Evolutionary conservation across 2,888 invertebrate genomes (phyloP).

Genomic region (Lypha dubia): DNA sequence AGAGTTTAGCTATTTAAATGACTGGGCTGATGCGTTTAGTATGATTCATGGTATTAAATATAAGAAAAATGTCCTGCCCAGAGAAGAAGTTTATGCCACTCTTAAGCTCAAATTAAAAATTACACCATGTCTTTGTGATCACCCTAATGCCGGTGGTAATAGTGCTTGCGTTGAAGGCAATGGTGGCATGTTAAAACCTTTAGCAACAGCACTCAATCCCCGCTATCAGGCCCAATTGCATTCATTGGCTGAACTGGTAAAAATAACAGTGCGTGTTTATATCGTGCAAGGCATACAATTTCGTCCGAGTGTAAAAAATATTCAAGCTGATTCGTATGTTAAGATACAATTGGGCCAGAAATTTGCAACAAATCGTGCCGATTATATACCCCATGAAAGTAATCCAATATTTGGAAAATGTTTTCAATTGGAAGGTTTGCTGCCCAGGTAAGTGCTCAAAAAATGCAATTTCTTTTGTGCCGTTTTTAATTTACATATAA

Average conservation of each 20-base stretch:
- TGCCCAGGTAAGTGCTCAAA: slow-evolving; percentile 75
- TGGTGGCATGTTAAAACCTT: slow-evolving; percentile 73
- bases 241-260: slow-evolving; percentile 74
- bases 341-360: slow-evolving; percentile 88
- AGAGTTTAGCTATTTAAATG: slow-evolving; percentile 87
- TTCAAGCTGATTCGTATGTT: slow-evolving; percentile 91
- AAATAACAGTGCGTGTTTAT: slow-evolving; percentile 88
- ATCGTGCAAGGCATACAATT: slow-evolving; percentile 89
- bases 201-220: slow-evolving; percentile 75
- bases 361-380: slow-evolving; percentile 87
- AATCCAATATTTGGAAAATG: slow-evolving; percentile 93
- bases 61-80: slow-evolving; percentile 78
- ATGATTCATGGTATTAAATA: slow-evolving; percentile 85
- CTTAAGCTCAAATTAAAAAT: slow-evolving; percentile 80
- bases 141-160: slow-evolving; percentile 34
- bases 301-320: slow-evolving; percentile 88
- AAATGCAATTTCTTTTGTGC: neutral
- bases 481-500: neutral
- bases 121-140: slow-evolving; percentile 76
- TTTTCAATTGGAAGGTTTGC: slow-evolving; percentile 81
- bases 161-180: slow-evolving; percentile 18
- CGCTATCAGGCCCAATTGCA: slow-evolving; percentile 76
- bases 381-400: slow-evolving; percentile 88
- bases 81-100: slow-evolving; percentile 83
- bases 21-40: slow-evolving; percentile 87